Percentiles rank a stretch among this genome's conserved stretches.
Evolutionary conservation across 2,888 invertebrate genomes (phyloP).

Genomic region (Trichogramma evanescens): DNA sequence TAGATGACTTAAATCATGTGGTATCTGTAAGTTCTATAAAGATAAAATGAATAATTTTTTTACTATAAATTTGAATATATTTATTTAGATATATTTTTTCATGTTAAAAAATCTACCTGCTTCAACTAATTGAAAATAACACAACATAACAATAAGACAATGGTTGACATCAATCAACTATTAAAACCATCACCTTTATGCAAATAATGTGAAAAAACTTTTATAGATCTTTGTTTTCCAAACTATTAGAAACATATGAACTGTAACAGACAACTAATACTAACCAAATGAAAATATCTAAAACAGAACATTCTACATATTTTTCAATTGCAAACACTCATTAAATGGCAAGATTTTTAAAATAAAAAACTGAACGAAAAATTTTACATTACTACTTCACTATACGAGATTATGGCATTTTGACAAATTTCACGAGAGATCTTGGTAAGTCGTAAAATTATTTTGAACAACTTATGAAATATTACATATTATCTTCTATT

Average conservation of each 20-base stretch:
- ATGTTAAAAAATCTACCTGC: conserved; percentile 11
- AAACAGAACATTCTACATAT: conserved; percentile 13
- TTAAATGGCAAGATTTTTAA: conserved; percentile 22
- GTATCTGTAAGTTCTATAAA: too few relatives aligned
- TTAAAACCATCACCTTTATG: conserved; percentile 21
- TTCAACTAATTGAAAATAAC: conserved; percentile 12
- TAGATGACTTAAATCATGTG: conserved; percentile 3
- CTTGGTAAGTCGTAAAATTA: conserved; percentile 13
- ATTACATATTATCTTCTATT: conserved; percentile 26
- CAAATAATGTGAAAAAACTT: background rate
- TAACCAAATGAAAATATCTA: conserved; percentile 17
- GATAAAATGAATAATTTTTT: background rate
- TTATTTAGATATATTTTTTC: conserved; percentile 14
- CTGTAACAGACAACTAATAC: conserved; percentile 7
- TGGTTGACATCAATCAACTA: conserved; percentile 14
- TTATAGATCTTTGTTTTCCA: background rate
- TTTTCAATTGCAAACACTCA: conserved; percentile 17
- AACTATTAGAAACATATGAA: conserved; percentile 9
- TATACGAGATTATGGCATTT: conserved; percentile 20
- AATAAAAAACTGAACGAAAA: conserved; percentile 17
- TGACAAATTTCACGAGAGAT: conserved; percentile 21
- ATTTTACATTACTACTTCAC: conserved; percentile 13
- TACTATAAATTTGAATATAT: conserved; percentile 10
- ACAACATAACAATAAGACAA: conserved; percentile 17
- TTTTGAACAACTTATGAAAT: conserved; percentile 18